Conservation (phyloP, 2,888 invertebrate genomes). For the Boloria selene region DNA sequence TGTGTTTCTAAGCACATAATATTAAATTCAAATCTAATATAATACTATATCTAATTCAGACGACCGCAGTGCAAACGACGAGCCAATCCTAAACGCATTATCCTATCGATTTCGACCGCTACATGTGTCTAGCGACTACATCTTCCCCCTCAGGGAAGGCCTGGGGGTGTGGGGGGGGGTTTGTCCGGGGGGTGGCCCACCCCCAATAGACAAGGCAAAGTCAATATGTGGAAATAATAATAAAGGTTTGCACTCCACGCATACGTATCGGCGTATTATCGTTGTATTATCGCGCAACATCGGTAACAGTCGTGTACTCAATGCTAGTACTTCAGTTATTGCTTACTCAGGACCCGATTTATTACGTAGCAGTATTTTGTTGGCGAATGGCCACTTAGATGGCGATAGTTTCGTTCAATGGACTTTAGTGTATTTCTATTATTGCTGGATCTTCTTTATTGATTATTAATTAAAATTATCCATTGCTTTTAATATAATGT, state of each 20-base stretch:
- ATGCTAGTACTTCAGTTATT: slow-evolving; percentile 49
- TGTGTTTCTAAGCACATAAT: slow-evolving; percentile 15
- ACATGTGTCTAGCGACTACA: slow-evolving; percentile 67
- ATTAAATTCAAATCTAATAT: slow-evolving; percentile 27
- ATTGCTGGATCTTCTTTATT: slow-evolving; percentile 1
- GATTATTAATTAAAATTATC: background rate
- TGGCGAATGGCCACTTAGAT: slow-evolving; percentile 20
- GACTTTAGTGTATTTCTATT: slow-evolving; percentile 15
- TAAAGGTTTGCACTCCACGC: slow-evolving; percentile 70
- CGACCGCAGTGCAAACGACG: slow-evolving; percentile 39
- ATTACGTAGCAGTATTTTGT: slow-evolving; percentile 36
- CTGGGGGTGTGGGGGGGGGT: slow-evolving; percentile 3
- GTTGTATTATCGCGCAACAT: slow-evolving; percentile 59
- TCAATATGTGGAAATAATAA: slow-evolving; percentile 81
- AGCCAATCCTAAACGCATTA: slow-evolving; percentile 71
- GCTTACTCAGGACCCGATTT: slow-evolving; percentile 51
- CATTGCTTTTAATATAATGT: background rate
- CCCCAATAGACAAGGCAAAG: slow-evolving; percentile 68
- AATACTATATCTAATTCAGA: slow-evolving; percentile 35
- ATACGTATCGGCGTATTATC: slow-evolving; percentile 73
- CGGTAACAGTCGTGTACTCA: slow-evolving; percentile 48
- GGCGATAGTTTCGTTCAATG: slow-evolving; percentile 13
- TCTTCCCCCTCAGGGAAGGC: slow-evolving; percentile 42
- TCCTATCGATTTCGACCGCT: slow-evolving; percentile 64
- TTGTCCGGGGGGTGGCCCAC: slow-evolving; percentile 9